These are phyloP conservation scores for Oryzias dopingdopingensis DNA, from an alignment of 2,797 vertebrate genomes.

Conservation along the genomic window DNA sequence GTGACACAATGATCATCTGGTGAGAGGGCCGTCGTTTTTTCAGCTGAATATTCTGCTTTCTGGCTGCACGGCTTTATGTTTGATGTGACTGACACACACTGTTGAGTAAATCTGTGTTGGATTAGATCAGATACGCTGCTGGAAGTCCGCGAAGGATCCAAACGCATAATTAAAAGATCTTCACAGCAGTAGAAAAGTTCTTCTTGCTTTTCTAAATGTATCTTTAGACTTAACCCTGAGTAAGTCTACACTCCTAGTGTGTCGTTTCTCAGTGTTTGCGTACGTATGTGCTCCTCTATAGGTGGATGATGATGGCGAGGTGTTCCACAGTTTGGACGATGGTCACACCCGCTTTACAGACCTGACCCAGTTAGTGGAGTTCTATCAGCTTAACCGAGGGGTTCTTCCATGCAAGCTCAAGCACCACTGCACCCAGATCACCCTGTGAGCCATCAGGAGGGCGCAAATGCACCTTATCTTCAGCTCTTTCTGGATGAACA, in stretches of 20 bases:
- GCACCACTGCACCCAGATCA: conserved; percentile 89
- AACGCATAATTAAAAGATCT: conserved; percentile 4
- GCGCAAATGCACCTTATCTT: conserved; percentile 41
- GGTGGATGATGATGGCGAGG: conserved; percentile 89
- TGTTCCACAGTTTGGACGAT: conserved; percentile 93
- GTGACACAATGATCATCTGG: conserved; percentile 5
- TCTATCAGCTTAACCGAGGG: conserved; percentile 95
- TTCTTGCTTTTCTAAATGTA: no score
- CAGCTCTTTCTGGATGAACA: conserved; percentile 52
- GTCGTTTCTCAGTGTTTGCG: conserved; percentile 12
- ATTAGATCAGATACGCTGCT: neutral
- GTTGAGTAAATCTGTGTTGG: neutral
- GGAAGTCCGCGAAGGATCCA: conserved; percentile 1
- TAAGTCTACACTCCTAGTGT: conserved; percentile 7
- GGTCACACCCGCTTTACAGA: conserved; percentile 93
- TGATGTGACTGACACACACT: conserved; percentile 1
- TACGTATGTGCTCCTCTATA: conserved; percentile 49
- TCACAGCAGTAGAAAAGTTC: neutral
- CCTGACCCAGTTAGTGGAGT: conserved; percentile 97
- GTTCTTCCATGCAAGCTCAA: conserved; percentile 94
- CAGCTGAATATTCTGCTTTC: neutral
- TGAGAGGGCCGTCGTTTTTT: neutral
- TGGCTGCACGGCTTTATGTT: neutral
- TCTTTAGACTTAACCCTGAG: neutral
- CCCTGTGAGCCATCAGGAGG: conserved; percentile 78